A percentile compares a stretch with the other conserved stretches of the same genome.
Evolutionary conservation across 2,797 vertebrate species (phyloP).

Genomic region (Bradypus variegatus): DNA sequence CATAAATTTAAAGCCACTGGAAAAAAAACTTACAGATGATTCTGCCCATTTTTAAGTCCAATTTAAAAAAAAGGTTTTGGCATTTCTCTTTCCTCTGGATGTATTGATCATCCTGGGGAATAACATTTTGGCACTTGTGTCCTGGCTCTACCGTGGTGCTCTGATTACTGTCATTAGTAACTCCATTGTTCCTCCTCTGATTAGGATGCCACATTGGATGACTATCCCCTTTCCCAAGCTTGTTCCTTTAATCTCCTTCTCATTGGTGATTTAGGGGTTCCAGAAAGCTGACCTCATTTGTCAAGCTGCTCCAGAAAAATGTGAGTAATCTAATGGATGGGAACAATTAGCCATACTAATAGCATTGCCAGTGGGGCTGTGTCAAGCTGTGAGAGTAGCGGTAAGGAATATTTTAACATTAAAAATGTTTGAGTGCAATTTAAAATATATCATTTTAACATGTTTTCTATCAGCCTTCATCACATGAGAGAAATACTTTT

Average conservation of each 20-base stretch:
- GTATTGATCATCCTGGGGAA: slow-evolving; percentile 39
- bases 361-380: slow-evolving; percentile 58
- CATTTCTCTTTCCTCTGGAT: background rate
- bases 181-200: slow-evolving; percentile 57
- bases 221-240: slow-evolving; percentile 50
- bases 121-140: slow-evolving; percentile 41
- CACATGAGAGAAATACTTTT: slow-evolving; percentile 30
- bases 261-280: slow-evolving; percentile 61
- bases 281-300: slow-evolving; percentile 67
- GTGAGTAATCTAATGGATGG: slow-evolving; percentile 58
- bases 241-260: slow-evolving; percentile 61
- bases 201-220: slow-evolving; percentile 53
- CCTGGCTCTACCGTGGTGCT: slow-evolving; percentile 50
- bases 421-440: slow-evolving; percentile 44
- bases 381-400: slow-evolving; percentile 49
- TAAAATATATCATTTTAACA: slow-evolving; percentile 41
- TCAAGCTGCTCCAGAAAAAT: slow-evolving; percentile 59
- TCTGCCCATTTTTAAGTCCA: slow-evolving; percentile 26
- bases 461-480: slow-evolving; percentile 37
- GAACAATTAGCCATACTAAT: slow-evolving; percentile 57
- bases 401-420: slow-evolving; percentile 41
- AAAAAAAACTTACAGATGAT: slow-evolving; percentile 21
- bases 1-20: background rate
- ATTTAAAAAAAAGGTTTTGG: slow-evolving; percentile 36
- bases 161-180: slow-evolving; percentile 51